Evolutionary conservation across 1,140 invertebrate species (phyloP).

Genomic region (Brachionus angularis): DNA sequence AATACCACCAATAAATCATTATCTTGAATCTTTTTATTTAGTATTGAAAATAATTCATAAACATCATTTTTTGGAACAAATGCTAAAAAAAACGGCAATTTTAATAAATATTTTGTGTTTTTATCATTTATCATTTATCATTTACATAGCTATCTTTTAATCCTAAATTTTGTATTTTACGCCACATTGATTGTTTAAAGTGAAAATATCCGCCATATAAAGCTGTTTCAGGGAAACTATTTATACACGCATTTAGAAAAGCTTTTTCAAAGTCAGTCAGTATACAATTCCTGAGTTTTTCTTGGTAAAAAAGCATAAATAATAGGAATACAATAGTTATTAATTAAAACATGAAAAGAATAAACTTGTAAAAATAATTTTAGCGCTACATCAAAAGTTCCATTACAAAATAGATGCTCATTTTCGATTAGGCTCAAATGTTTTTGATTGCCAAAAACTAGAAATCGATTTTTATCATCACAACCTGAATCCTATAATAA

Average conservation of each 20-base stretch:
- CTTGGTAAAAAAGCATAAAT: background rate
- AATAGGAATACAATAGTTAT: background rate
- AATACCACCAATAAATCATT: no score
- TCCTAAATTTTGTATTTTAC: background rate
- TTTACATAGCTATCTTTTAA: background rate
- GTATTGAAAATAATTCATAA: no score
- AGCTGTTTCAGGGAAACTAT: background rate
- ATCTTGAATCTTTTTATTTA: no score
- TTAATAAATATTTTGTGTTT: no score
- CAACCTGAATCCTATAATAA: no score
- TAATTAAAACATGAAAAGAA: background rate
- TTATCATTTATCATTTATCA: no score
- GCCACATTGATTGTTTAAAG: background rate
- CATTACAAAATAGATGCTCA: slow-evolving; percentile 10
- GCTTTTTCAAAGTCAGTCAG: slow-evolving; percentile 1
- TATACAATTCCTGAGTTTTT: background rate
- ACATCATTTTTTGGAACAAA: background rate
- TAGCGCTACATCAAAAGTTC: background rate
- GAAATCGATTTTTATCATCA: background rate
- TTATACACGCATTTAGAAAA: background rate
- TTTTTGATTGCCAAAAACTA: background rate
- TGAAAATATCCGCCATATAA: background rate
- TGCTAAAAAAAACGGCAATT: background rate
- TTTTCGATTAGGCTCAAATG: background rate
- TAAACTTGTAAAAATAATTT: background rate